These are phyloP conservation scores for Morinoia aosen DNA, from an alignment of 2,888 invertebrate genomes.

Conservation along the genomic window DNA sequence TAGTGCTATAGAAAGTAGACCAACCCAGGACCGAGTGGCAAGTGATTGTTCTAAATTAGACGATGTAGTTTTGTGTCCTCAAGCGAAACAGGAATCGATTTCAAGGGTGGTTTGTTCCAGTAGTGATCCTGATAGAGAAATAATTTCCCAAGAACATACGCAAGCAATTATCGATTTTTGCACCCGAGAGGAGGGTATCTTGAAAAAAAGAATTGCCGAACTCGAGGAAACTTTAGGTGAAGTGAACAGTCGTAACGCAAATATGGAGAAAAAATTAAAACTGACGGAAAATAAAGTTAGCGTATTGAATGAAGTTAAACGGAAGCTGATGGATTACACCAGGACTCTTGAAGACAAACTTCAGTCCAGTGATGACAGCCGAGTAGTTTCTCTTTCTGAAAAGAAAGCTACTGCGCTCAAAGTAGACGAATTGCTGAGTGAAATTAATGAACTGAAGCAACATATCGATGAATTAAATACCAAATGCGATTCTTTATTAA, in stretches of 20 bases:
- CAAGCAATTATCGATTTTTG: background rate
- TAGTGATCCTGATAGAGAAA: background rate
- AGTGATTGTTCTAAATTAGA: constrained; percentile 7
- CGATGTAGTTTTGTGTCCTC: background rate
- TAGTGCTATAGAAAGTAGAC: constrained; percentile 56
- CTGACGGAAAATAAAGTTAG: constrained; percentile 43
- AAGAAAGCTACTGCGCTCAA: background rate
- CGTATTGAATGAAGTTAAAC: constrained; percentile 44
- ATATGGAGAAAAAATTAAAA: constrained; percentile 22
- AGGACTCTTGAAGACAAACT: constrained; percentile 35
- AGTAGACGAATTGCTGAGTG: background rate
- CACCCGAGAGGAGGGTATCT: background rate
- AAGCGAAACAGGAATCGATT: background rate
- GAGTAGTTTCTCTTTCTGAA: background rate
- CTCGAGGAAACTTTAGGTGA: background rate
- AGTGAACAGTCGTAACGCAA: background rate
- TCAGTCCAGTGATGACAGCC: background rate
- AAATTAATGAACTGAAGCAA: background rate
- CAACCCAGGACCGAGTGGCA: background rate
- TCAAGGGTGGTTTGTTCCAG: background rate
- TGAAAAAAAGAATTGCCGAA: background rate
- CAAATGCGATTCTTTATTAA: background rate
- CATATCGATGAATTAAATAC: constrained; percentile 28
- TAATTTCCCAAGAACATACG: background rate
- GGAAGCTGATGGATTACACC: constrained; percentile 50